These are phyloP conservation scores for Epirrita christyi DNA, from an alignment of 2,888 invertebrate genomes.

Conservation along the genomic window DNA sequence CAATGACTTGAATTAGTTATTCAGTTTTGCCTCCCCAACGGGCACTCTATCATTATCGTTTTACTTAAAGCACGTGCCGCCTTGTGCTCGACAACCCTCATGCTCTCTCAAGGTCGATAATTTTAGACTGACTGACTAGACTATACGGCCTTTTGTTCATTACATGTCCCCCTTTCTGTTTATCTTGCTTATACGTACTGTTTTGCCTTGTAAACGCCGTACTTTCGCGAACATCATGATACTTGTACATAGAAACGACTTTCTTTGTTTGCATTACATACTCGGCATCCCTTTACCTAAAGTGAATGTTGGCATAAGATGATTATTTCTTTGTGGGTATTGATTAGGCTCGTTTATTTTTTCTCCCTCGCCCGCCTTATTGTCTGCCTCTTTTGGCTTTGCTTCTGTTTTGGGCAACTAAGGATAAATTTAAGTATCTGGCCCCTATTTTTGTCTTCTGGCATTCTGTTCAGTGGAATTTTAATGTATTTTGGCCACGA, in stretches of 20 bases:
- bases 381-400: slow-evolving; percentile 30
- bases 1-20: slow-evolving; percentile 83
- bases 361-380: slow-evolving; percentile 21
- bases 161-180: slow-evolving; percentile 50
- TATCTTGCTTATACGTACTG: slow-evolving; percentile 45
- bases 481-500: slow-evolving; percentile 19
- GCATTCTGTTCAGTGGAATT: slow-evolving; percentile 20
- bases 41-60: slow-evolving; percentile 83
- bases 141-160: slow-evolving; percentile 61
- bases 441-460: slow-evolving; percentile 8
- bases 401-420: slow-evolving; percentile 28
- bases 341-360: slow-evolving; percentile 32
- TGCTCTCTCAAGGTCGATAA: slow-evolving; percentile 76
- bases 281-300: slow-evolving; percentile 32
- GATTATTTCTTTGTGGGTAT: slow-evolving; percentile 35
- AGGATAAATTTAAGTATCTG: slow-evolving; percentile 16
- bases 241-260: slow-evolving; percentile 28
- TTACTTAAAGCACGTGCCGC: slow-evolving; percentile 77
- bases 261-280: slow-evolving; percentile 32
- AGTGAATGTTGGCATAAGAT: slow-evolving; percentile 33
- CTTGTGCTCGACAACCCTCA: slow-evolving; percentile 65
- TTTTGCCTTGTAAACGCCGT: slow-evolving; percentile 36
- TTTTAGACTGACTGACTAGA: slow-evolving; percentile 52
- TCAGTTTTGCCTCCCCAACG: slow-evolving; percentile 78
- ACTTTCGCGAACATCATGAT: slow-evolving; percentile 31